phyloP scores from a whole-genome alignment of 2,888 invertebrate genomes.

The Baccha elongata region DNA sequence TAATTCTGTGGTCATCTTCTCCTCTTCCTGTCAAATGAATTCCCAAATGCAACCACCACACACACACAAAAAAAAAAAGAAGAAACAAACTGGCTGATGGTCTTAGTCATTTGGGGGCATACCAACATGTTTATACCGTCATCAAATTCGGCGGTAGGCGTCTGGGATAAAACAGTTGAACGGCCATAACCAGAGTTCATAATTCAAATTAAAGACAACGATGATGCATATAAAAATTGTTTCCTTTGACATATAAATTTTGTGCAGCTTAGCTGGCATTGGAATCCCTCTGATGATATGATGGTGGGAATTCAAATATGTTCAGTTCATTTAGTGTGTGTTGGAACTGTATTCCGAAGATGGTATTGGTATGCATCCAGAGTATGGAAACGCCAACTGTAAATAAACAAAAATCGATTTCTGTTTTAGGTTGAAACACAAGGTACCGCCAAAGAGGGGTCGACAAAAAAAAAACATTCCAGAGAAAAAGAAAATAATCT shows the following conservation, averaged over 20 bases:
- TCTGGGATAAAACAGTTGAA: slow-evolving; percentile 27
- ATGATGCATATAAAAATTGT: slow-evolving; percentile 26
- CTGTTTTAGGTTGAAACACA: slow-evolving; percentile 49
- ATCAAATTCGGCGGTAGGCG: background rate
- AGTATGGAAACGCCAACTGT: slow-evolving; percentile 33
- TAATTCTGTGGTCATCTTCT: slow-evolving; percentile 10
- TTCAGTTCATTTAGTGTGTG: slow-evolving; percentile 2
- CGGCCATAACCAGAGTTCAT: slow-evolving; percentile 31
- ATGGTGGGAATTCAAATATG: slow-evolving; percentile 6
- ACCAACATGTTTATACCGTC: slow-evolving; percentile 16
- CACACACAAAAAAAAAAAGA: too few relatives aligned
- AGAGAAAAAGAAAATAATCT: slow-evolving; percentile 63
- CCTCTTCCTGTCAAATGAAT: slow-evolving; percentile 22
- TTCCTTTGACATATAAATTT: slow-evolving; percentile 11
- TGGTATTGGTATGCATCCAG: background rate
- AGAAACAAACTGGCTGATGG: background rate
- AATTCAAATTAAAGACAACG: slow-evolving; percentile 55
- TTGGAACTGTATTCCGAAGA: background rate
- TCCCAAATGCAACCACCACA: slow-evolving; percentile 4
- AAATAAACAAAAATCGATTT: slow-evolving; percentile 74
- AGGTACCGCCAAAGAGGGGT: slow-evolving; percentile 14
- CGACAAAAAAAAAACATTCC: slow-evolving; percentile 18
- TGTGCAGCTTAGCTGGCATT: background rate
- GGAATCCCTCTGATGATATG: background rate
- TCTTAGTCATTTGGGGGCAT: slow-evolving; percentile 38